Percentiles rank a stretch among this genome's conserved stretches.
Conservation (phyloP, 2,888 invertebrate genomes). For the Aplocera efformata region DNA sequence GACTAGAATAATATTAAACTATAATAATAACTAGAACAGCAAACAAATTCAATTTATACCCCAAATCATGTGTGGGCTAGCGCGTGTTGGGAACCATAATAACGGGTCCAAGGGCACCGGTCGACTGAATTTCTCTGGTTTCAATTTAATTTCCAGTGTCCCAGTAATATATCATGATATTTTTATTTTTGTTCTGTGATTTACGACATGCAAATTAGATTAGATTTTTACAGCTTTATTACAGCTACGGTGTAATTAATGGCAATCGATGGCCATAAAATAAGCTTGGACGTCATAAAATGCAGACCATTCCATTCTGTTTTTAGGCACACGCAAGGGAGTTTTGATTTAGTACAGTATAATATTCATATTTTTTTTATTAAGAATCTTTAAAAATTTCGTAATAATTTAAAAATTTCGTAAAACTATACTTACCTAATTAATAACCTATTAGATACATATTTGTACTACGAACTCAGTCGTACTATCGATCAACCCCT, state of each 20-base stretch:
- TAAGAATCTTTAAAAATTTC: too few relatives aligned
- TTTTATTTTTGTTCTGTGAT: conserved; percentile 36
- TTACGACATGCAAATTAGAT: conserved; percentile 35
- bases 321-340: conserved; percentile 10
- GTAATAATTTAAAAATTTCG: too few relatives aligned
- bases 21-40: conserved; percentile 2
- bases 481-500: conserved; percentile 57
- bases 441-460: too few relatives aligned
- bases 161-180: conserved; percentile 37
- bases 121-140: conserved; percentile 42
- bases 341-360: not conserved
- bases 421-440: too few relatives aligned
- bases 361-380: too few relatives aligned
- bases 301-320: conserved; percentile 16
- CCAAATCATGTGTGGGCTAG: conserved; percentile 51
- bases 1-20: too few relatives aligned
- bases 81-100: conserved; percentile 38
- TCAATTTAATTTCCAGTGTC: conserved; percentile 42
- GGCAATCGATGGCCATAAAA: conserved; percentile 34
- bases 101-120: conserved; percentile 29
- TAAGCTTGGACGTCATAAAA: conserved; percentile 25
- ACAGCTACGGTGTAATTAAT: conserved; percentile 32
- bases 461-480: conserved; percentile 34
- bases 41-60: conserved; percentile 40
- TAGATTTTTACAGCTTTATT: conserved; percentile 38